Conservation (phyloP, 2,113 vertebrate genomes). For the Calcarius ornatus region DNA sequence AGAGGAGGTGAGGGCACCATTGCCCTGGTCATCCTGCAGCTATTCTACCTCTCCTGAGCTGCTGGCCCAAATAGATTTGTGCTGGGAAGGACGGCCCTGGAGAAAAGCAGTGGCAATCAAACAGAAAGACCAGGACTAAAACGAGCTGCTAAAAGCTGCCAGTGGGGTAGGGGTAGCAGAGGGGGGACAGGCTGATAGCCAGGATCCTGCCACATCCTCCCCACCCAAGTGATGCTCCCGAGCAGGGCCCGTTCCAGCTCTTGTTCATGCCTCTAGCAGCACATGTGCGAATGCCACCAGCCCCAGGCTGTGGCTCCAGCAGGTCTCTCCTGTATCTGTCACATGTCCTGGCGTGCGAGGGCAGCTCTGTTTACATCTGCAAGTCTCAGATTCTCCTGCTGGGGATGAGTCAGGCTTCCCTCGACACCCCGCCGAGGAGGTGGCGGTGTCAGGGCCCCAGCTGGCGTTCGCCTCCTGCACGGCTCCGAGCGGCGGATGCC, state of each 20-base stretch:
- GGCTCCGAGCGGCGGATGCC: background rate
- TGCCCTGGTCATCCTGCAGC: background rate
- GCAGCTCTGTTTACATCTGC: background rate
- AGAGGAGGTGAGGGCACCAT: background rate
- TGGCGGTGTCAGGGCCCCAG: background rate
- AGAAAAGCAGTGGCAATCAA: background rate
- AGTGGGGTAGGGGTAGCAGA: background rate
- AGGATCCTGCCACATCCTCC: background rate
- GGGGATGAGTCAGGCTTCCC: slow-evolving; percentile 2
- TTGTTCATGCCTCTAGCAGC: background rate
- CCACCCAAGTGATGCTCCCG: background rate
- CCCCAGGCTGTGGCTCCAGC: background rate
- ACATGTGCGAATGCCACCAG: background rate
- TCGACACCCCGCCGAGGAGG: background rate
- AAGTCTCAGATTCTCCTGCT: background rate
- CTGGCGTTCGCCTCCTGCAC: background rate
- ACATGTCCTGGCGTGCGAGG: background rate
- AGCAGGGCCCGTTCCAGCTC: background rate
- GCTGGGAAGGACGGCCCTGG: background rate
- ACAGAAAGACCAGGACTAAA: background rate
- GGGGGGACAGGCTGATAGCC: fast-evolving
- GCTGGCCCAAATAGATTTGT: background rate
- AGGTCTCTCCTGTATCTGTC: background rate
- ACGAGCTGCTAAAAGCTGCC: fast-evolving
- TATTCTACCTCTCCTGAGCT: background rate